Base-by-base conservation (phyloP, 2,888 invertebrate species). In the Mesochorus sp. region DNA sequence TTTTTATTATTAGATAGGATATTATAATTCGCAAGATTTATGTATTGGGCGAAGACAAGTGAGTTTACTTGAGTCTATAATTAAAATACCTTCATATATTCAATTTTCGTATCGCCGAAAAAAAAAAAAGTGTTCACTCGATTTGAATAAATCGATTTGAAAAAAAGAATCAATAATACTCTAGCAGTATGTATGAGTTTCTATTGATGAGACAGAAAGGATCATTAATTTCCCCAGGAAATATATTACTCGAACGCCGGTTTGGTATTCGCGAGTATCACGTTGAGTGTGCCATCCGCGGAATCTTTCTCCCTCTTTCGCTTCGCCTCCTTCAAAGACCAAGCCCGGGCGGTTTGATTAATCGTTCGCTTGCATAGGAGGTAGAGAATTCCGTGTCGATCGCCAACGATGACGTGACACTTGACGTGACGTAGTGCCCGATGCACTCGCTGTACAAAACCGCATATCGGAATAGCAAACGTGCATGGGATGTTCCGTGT, bases 371-470 rank as follows among this genome's bases (percentile, higher is more conserved):
- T 37, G 19, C 28, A 34, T 62, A 39, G 44, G 39, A 37, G 49
- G 28, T 57, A 49, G 31, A 51, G 47, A 53, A 19, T 44, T 34
- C 39, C 62, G 55, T 61, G 75, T 76, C 70, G 76, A 76, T 64
- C 76, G 70, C 62, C 76, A 49, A 64, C 49, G 70, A 76, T 76
- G 76, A 76, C 76, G 70, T 76, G 76, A 75, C 76, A 76, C 76
- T 64, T 76, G 76, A 76, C 76, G 70, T 70, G 76, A 76, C 64
- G 70, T 64, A 70, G 61, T 75, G 68, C 64, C 47, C 49, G 64
- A 49, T 68, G 57, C 17, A 28, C 62, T 59, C 49, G 34, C 42
- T 34, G 39, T 39, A 53, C 53, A 67, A 44, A 47, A 49, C 39
- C 67, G 57, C 73, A 74, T 55, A 31, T 71, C 61, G 51, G 44